Conservation (phyloP, 2,797 vertebrate genomes). For the Enteromius viviparus region DNA sequence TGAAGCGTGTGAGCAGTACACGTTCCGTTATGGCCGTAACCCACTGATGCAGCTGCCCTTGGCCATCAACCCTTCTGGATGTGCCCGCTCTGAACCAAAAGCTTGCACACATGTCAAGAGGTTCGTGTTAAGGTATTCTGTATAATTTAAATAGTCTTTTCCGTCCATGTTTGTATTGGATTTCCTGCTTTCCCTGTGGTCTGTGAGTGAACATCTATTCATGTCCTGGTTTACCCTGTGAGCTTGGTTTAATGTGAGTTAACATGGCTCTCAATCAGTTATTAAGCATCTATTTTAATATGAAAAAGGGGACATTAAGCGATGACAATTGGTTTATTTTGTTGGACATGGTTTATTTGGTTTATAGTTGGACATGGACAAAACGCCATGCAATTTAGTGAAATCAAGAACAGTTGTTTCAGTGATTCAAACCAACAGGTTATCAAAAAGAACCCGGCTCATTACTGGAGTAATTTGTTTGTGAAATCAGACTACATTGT, state of each 20-base stretch:
- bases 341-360: no score
- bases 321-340: not conserved
- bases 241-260: not conserved
- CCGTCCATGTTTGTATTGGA: conserved; percentile 12
- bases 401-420: not conserved
- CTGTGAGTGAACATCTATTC: conserved; percentile 3
- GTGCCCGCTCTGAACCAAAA: conserved; percentile 92
- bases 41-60: conserved; percentile 97
- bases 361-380: not conserved
- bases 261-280: not conserved
- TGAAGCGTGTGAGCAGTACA: conserved; percentile 92
- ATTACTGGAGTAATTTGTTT: not conserved
- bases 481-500: not conserved
- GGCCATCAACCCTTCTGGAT: conserved; percentile 94
- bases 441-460: not conserved
- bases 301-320: not conserved
- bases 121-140: conserved; percentile 92
- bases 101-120: conserved; percentile 92
- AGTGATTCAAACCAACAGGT: not conserved
- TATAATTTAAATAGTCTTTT: conserved; percentile 67
- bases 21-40: conserved; percentile 93
- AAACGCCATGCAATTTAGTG: not conserved
- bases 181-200: conserved; percentile 10
- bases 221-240: not conserved
- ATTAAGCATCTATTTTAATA: not conserved